phyloP scores from a whole-genome alignment of 1,140 invertebrate species.

The Asbolus verrucosus region DNA sequence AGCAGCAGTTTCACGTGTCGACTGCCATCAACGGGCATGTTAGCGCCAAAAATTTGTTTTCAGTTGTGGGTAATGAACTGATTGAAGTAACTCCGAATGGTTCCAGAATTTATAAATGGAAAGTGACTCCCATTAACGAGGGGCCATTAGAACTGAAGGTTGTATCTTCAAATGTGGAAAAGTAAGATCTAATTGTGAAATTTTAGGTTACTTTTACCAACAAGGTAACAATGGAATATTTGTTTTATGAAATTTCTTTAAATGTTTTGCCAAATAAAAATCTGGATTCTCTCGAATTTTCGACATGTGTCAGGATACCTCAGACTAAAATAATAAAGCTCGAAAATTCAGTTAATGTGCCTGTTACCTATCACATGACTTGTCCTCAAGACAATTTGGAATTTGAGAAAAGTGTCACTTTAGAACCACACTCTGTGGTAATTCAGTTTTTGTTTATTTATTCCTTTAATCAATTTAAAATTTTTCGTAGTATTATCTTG shows the following conservation, averaged over 20 bases:
- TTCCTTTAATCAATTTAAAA: too few species aligned
- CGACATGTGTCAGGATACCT: conserved; percentile 44
- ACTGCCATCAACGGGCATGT: conserved; percentile 46
- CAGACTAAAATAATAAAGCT: conserved; percentile 48
- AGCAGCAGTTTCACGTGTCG: conserved; percentile 53
- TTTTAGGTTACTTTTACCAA: conserved; percentile 53
- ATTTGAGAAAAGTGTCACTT: conserved; percentile 45
- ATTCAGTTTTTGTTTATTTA: background rate
- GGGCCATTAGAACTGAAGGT: conserved; percentile 53
- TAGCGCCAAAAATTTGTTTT: conserved; percentile 51
- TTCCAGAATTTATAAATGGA: conserved; percentile 53
- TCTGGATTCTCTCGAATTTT: conserved; percentile 45
- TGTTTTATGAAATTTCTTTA: conserved; percentile 53
- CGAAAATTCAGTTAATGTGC: conserved; percentile 54
- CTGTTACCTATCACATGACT: conserved; percentile 48
- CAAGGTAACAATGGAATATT: conserved; percentile 51
- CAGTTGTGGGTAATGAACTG: conserved; percentile 45
- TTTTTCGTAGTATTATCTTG: conserved; percentile 48
- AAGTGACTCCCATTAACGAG: conserved; percentile 54
- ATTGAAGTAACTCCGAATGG: conserved; percentile 51
- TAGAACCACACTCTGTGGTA: conserved; percentile 51
- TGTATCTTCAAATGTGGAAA: background rate
- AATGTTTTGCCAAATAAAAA: conserved; percentile 49
- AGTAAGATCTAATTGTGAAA: background rate
- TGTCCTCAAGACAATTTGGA: conserved; percentile 34